Conservation (phyloP, 1,140 invertebrate species). For the Euglossa dilemma region DNA sequence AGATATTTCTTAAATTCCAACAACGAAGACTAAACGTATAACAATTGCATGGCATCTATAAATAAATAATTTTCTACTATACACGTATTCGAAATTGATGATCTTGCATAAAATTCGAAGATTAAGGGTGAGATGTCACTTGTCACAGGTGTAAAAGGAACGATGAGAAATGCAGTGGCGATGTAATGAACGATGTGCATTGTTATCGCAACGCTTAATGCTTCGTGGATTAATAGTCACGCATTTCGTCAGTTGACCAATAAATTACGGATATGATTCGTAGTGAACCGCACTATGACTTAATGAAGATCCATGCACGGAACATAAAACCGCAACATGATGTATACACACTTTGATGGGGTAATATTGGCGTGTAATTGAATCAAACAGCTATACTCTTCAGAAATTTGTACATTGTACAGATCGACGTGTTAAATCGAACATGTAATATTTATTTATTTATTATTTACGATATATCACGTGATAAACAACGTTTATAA, state of each 20-base stretch:
- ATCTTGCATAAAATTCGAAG: background rate
- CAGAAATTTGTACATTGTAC: background rate
- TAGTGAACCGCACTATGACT: conserved; percentile 53
- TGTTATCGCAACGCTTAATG: conserved; percentile 6
- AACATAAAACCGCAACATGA: conserved; percentile 61
- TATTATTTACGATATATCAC: no score
- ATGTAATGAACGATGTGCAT: background rate
- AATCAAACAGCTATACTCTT: conserved; percentile 43
- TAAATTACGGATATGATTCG: conserved; percentile 57
- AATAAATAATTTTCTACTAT: background rate
- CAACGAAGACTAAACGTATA: no score
- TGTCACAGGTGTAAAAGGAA: background rate
- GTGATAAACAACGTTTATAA: no score
- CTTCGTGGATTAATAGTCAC: conserved; percentile 51
- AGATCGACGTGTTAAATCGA: no score
- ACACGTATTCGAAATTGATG: background rate
- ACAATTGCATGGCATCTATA: no score
- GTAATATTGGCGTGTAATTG: conserved; percentile 57
- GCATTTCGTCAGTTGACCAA: conserved; percentile 45
- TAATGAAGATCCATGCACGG: conserved; percentile 64
- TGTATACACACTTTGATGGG: conserved; percentile 53
- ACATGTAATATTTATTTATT: no score
- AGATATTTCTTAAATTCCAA: no score
- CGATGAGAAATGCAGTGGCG: background rate
- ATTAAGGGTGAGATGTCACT: background rate